Base-by-base conservation (phyloP, 2,888 invertebrate genomes). In the Drosophila infuscata region DNA sequence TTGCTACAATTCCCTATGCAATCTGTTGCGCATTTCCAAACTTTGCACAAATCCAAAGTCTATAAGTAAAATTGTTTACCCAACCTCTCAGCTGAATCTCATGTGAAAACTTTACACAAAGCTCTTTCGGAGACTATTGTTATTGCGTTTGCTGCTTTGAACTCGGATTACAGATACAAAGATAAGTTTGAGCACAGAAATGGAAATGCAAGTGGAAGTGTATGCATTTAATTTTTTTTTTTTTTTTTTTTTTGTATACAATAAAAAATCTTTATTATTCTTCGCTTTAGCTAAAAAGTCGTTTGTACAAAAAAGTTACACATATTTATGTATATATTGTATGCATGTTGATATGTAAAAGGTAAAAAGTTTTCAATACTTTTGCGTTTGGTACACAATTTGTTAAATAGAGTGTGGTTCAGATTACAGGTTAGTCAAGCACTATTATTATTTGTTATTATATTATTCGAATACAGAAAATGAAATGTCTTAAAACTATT, bases 191-290 rank as follows among this genome's bases (percentile, higher is more conserved):
- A n/a, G 43, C 48, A 62, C n/a, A 67, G 15, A 8, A 46, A 25
- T 67, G 59, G 52, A 68, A 60, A 73, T 65, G 74, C 75, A 62
- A 38, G 49, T 61, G 60, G 20, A 46, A 41, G 20, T n/a, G 7
- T 29, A 46, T 61, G n/a, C 46, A 48, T 62, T 71, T 69, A 20
- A 33, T 60, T 43, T 61, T 46, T 62, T 36, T 25, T 69, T 75
- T 36, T 25, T 69, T 75, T 77, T 83, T 62, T 36, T 25, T 69
- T 75, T 77, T 83, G 82, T 89, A 81, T 83, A 85, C 79, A 89
- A 76, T 84, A 82, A 84, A 86, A 83, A 81, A 70, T 64, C 65
- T 89, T 87, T 89, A 83, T 88, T 85, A 70, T 78, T 83, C 62
- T 57, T 82, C 67, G 63, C 60, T 85, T 88, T 85, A 83, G 83